phyloP scores from a whole-genome alignment of 2,113 vertebrate genomes.

The Crotophaga sulcirostris region DNA sequence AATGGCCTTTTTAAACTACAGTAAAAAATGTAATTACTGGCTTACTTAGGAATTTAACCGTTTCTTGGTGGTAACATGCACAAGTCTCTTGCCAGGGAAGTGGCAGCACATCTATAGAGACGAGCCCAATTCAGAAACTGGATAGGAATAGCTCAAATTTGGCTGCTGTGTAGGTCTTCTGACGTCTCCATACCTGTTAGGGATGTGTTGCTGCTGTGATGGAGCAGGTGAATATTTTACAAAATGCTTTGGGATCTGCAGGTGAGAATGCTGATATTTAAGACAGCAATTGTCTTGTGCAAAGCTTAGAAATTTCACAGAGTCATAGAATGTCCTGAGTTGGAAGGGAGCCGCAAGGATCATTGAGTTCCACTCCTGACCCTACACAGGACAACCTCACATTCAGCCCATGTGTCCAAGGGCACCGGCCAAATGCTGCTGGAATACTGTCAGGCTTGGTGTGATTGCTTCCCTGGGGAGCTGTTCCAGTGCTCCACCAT shows the following conservation, averaged over 20 bases:
- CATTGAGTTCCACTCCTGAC: too few relatives aligned
- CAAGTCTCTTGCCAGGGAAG: not conserved
- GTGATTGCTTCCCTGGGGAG: too few relatives aligned
- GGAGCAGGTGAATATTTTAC: not conserved
- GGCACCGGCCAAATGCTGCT: too few relatives aligned
- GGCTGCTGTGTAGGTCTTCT: not conserved
- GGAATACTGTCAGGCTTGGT: too few relatives aligned
- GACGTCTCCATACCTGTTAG: not conserved
- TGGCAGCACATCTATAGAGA: not conserved
- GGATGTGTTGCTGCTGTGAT: not conserved
- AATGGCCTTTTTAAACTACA: constrained; percentile 14
- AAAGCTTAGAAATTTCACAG: not conserved
- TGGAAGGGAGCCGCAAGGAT: too few relatives aligned
- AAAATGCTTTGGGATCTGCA: not conserved
- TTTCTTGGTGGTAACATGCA: not conserved
- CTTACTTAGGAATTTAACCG: not conserved
- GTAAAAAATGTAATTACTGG: not conserved
- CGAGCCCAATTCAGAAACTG: not conserved
- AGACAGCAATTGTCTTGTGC: not conserved
- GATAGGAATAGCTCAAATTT: not conserved
- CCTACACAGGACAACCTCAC: too few relatives aligned
- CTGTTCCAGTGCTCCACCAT: too few relatives aligned
- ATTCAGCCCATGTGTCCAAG: too few relatives aligned
- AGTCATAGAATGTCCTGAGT: too few relatives aligned
- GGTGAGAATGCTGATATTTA: not conserved